phyloP scores from a whole-genome alignment of 1,140 invertebrate genomes.

The Drosophila pachea region DNA sequence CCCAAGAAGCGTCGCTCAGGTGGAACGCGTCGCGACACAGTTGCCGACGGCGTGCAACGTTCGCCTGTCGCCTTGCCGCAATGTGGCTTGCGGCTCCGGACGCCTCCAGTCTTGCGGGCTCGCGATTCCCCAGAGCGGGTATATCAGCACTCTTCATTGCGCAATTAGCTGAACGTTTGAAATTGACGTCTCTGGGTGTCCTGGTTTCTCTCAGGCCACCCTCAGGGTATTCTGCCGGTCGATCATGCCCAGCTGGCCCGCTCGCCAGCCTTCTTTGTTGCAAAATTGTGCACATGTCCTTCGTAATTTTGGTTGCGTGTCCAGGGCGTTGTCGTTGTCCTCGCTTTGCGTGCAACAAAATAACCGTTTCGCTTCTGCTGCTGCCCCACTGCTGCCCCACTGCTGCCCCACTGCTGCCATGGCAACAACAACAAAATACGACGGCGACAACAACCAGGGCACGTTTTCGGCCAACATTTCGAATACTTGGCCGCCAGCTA shows the following conservation, averaged over 20 bases:
- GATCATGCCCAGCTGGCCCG: neutral
- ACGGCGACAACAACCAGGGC: conserved; percentile 55
- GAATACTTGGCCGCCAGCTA: too few relatives aligned
- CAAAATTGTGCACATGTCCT: conserved; percentile 53
- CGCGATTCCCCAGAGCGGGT: neutral
- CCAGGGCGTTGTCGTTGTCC: conserved; percentile 41
- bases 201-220: too few relatives aligned
- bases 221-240: neutral
- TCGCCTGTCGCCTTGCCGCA: conserved; percentile 49
- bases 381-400: conserved; percentile 17
- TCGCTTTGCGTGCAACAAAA: conserved; percentile 64
- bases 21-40: conserved; percentile 48
- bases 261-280: conserved; percentile 10
- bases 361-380: conserved; percentile 49
- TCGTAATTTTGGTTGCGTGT: conserved; percentile 68
- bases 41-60: conserved; percentile 53
- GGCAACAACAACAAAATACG: conserved; percentile 41
- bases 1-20: conserved; percentile 63
- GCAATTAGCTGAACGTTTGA: too few relatives aligned
- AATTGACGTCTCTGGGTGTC: too few relatives aligned
- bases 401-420: conserved; percentile 37
- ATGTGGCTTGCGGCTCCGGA: conserved; percentile 26
- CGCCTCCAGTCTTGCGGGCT: conserved; percentile 37
- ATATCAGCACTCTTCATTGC: too few relatives aligned
- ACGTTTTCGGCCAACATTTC: conserved; percentile 52